Evolutionary conservation across 2,113 vertebrate genomes (phyloP).

Genomic region (Lynx canadensis): DNA sequence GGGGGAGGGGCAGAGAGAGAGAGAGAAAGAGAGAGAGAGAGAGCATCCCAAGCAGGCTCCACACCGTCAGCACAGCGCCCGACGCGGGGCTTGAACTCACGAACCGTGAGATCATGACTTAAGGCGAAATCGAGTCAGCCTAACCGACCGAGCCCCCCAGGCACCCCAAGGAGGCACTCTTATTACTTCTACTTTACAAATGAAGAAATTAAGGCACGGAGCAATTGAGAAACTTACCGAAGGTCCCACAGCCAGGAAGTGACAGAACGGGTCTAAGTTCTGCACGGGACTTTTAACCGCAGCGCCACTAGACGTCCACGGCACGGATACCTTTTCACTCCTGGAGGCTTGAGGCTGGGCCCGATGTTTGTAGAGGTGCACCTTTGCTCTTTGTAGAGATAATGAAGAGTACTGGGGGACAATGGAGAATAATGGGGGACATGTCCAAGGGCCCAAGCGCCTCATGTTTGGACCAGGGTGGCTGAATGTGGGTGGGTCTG

Average conservation of each 20-base stretch:
- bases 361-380: background rate
- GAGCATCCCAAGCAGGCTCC: too few species aligned
- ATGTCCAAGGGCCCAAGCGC: background rate
- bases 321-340: background rate
- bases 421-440: background rate
- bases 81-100: too few species aligned
- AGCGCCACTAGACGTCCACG: background rate
- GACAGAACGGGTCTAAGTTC: background rate
- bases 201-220: background rate
- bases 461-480: background rate
- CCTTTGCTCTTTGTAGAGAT: background rate
- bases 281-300: background rate
- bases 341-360: background rate
- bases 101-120: too few species aligned
- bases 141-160: too few species aligned
- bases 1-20: too few species aligned
- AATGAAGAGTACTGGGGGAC: background rate
- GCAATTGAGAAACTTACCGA: background rate
- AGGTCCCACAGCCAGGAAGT: background rate
- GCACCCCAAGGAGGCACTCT: background rate
- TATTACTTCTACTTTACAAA: slow-evolving; percentile 21
- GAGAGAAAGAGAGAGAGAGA: too few species aligned
- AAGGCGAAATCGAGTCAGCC: too few species aligned
- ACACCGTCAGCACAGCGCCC: too few species aligned
- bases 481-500: background rate